phyloP scores from a whole-genome alignment of 2,888 invertebrate genomes.

The Eumerus sabulonum region DNA sequence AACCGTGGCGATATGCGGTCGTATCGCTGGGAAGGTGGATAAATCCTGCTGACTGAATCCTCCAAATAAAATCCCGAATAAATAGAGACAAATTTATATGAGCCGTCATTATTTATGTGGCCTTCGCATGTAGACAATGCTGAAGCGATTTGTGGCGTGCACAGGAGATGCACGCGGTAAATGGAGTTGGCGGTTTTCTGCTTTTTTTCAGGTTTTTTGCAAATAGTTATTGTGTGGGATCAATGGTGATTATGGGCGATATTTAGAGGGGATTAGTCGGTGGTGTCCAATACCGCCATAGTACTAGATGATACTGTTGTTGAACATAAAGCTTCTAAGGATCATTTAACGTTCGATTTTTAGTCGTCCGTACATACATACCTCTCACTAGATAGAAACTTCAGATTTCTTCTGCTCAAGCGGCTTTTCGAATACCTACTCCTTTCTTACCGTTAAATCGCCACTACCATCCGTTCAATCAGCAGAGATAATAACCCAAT shows the following conservation, averaged over 20 bases:
- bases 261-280: slow-evolving; percentile 25
- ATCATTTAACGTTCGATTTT: no score
- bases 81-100: slow-evolving; percentile 69
- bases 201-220: not conserved
- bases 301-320: no score
- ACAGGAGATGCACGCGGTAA: slow-evolving; percentile 56
- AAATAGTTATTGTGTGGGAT: slow-evolving; percentile 18
- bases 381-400: no score
- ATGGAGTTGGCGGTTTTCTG: slow-evolving; percentile 16
- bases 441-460: no score
- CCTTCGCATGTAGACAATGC: slow-evolving; percentile 66
- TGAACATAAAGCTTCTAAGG: no score
- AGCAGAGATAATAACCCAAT: no score
- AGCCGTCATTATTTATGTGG: slow-evolving; percentile 69
- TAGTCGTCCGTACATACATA: no score
- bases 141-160: slow-evolving; percentile 65
- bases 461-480: no score
- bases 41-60: slow-evolving; percentile 67
- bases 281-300: no score
- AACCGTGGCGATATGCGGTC: slow-evolving; percentile 1
- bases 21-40: slow-evolving; percentile 57
- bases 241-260: slow-evolving; percentile 54
- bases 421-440: not conserved
- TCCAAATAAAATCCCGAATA: slow-evolving; percentile 67
- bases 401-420: slow-evolving; percentile 14